These are phyloP conservation scores for Malurus melanocephalus DNA, from an alignment of 2,113 vertebrate species.

Conservation along the genomic window DNA sequence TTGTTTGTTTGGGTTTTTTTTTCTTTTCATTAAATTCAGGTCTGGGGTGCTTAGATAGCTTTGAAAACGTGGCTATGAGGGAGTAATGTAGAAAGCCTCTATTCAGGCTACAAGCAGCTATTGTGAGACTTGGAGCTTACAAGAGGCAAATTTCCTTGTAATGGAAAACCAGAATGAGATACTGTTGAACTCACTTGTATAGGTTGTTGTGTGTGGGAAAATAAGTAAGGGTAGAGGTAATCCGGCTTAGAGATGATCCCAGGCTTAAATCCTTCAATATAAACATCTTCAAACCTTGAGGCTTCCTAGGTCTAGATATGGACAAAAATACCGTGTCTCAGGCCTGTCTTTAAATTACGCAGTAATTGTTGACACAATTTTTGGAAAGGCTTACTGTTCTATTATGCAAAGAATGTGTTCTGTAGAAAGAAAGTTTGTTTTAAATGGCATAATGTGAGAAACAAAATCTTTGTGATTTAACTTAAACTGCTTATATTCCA, in stretches of 20 bases:
- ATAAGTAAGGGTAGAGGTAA: constrained; percentile 8
- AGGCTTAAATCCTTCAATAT: neutral
- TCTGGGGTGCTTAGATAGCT: neutral
- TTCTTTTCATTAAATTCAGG: neutral
- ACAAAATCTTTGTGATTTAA: constrained; percentile 28
- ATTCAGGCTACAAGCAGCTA: neutral
- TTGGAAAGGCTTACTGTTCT: neutral
- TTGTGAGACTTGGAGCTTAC: neutral
- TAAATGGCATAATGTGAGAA: constrained; percentile 18
- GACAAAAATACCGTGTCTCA: neutral
- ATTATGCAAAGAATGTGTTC: neutral
- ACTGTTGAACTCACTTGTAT: neutral
- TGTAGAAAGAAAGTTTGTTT: constrained; percentile 29
- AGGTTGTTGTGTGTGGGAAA: neutral
- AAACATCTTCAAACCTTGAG: constrained; percentile 1
- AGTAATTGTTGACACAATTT: constrained; percentile 4
- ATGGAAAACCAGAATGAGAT: constrained; percentile 27
- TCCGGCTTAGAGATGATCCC: neutral
- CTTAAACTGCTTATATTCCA: neutral
- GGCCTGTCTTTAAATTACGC: neutral
- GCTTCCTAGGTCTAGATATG: neutral
- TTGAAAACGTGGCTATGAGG: neutral
- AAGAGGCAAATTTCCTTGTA: constrained; percentile 16
- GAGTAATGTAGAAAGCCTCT: neutral
- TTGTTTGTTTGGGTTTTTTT: neutral